These are phyloP conservation scores for Karalla daura DNA, from an alignment of 2,797 vertebrate species.

Conservation along the genomic window DNA sequence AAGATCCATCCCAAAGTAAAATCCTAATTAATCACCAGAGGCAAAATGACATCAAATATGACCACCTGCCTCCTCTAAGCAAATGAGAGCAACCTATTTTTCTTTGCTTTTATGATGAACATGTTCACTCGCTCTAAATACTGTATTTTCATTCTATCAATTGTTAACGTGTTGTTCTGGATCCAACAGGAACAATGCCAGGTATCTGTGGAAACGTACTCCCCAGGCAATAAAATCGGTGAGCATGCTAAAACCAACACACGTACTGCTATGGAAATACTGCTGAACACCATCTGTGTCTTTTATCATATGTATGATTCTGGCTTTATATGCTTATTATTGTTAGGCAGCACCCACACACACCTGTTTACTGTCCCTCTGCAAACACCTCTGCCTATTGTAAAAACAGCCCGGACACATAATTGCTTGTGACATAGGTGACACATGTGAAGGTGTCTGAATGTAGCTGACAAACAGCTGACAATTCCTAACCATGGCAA, in stretches of 20 bases:
- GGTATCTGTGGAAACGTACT: slow-evolving; percentile 97
- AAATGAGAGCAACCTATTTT: too few relatives aligned
- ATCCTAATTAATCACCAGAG: too few relatives aligned
- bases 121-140: not conserved
- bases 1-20: too few relatives aligned
- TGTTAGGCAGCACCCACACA: too few relatives aligned
- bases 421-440: too few relatives aligned
- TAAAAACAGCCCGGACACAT: not conserved
- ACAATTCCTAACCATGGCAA: too few relatives aligned
- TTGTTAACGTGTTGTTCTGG: not conserved
- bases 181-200: slow-evolving; percentile 91
- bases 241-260: slow-evolving; percentile 55
- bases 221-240: slow-evolving; percentile 94
- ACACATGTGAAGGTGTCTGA: not conserved
- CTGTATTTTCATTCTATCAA: not conserved
- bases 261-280: not conserved
- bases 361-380: too few relatives aligned
- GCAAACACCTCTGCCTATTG: not conserved
- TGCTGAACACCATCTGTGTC: not conserved
- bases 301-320: not conserved
- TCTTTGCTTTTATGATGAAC: too few relatives aligned
- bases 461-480: too few relatives aligned
- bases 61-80: too few relatives aligned
- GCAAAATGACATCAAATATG: too few relatives aligned
- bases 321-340: not conserved